Percentiles rank a stretch among this genome's conserved stretches.
Evolutionary conservation across 2,113 vertebrate genomes (phyloP).

Genomic region (Ginglymostoma cirratum): DNA sequence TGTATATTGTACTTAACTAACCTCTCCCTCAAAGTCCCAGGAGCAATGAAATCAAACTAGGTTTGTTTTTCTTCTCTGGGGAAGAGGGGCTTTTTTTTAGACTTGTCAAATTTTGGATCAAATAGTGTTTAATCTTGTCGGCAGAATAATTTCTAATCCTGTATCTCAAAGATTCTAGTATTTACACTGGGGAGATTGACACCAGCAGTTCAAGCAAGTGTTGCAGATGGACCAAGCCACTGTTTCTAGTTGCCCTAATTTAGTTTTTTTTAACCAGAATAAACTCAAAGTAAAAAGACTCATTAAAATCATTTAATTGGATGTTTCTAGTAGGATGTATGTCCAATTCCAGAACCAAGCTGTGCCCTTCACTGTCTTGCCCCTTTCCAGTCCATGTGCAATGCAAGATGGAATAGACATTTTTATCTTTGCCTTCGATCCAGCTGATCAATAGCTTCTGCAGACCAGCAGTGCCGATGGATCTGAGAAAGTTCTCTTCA

Average conservation of each 20-base stretch:
- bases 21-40: neutral
- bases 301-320: neutral
- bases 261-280: neutral
- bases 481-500: neutral
- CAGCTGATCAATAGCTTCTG: neutral
- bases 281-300: neutral
- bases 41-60: slow-evolving; percentile 4
- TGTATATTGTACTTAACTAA: neutral
- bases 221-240: neutral
- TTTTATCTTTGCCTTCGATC: neutral
- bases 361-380: slow-evolving; percentile 3
- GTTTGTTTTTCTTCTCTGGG: neutral
- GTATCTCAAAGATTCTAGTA: neutral
- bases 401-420: neutral
- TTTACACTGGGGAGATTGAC: neutral
- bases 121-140: neutral
- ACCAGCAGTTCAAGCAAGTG: neutral
- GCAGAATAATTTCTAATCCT: neutral
- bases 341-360: neutral
- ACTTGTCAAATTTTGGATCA: neutral
- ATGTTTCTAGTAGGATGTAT: neutral
- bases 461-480: neutral
- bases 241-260: neutral
- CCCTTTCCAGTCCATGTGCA: neutral
- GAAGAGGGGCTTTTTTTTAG: neutral